Evolutionary conservation across 2,797 vertebrate species (phyloP).

Genomic region (Hylomyscus alleni): DNA sequence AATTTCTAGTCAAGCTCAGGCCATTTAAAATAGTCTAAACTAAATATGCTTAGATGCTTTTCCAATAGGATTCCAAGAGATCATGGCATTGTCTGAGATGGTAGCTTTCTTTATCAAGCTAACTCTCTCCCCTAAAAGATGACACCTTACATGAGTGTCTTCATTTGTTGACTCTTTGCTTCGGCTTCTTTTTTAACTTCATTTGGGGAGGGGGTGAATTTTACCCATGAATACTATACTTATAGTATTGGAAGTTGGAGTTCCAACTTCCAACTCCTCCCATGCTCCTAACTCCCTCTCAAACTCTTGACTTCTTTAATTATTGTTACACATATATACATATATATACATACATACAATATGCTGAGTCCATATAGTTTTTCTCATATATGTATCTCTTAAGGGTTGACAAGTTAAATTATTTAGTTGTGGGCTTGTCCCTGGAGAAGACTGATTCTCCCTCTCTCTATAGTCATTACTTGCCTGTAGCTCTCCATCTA

Average conservation of each 20-base stretch:
- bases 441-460: not conserved
- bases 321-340: not conserved
- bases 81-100: slow-evolving; percentile 23
- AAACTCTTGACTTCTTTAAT: not conserved
- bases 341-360: not conserved
- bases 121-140: not conserved
- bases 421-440: not conserved
- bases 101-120: not conserved
- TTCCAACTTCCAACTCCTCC: not conserved
- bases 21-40: slow-evolving; percentile 47
- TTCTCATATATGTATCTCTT: not conserved
- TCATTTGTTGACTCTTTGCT: not conserved
- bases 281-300: not conserved
- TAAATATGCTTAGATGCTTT: slow-evolving; percentile 11
- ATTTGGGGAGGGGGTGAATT: not conserved
- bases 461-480: not conserved
- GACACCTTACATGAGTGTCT: slow-evolving; percentile 30
- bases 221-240: not conserved
- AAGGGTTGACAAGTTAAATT: not conserved
- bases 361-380: not conserved
- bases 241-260: no score
- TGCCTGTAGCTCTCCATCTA: not conserved
- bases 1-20: slow-evolving; percentile 20
- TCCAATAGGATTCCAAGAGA: slow-evolving; percentile 17
- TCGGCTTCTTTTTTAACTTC: not conserved